Conservation (phyloP, 92 coral and sea anemone species). For the Isaurus tuberculatus region DNA sequence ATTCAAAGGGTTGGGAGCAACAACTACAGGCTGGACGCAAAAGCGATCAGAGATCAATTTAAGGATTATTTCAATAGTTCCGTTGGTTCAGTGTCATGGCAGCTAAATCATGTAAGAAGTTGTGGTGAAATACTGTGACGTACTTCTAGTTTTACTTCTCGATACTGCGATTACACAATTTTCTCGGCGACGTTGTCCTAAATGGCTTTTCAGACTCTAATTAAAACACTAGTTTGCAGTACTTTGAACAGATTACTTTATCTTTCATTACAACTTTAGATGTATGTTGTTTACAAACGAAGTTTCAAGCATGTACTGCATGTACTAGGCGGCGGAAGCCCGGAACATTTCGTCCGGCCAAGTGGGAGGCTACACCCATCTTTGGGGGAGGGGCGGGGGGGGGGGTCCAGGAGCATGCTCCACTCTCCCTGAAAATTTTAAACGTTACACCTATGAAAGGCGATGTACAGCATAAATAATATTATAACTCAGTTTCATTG, state of each 20-base stretch:
- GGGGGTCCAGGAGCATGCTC: background rate
- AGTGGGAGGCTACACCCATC: conserved; percentile 7
- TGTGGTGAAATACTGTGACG: conserved; percentile 25
- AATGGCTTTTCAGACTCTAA: background rate
- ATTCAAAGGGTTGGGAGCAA: conserved; percentile 14
- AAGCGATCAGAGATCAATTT: conserved; percentile 25
- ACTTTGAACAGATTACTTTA: conserved; percentile 4
- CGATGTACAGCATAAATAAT: conserved; percentile 9
- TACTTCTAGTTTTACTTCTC: conserved; percentile 12
- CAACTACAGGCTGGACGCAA: conserved; percentile 42
- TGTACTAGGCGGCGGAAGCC: conserved; percentile 27
- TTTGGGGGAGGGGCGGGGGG: background rate
- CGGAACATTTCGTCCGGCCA: conserved; percentile 25
- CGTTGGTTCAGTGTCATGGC: conserved; percentile 27
- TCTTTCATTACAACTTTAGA: conserved; percentile 7
- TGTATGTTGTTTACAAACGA: conserved; percentile 16
- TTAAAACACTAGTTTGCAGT: background rate
- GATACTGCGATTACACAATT: conserved; percentile 7
- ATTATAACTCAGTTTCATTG: conserved; percentile 12
- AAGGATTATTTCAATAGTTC: conserved; percentile 43
- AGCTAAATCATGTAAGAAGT: conserved; percentile 22
- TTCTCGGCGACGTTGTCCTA: conserved; percentile 34
- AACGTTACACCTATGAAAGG: conserved; percentile 11
- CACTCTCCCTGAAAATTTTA: conserved; percentile 8
- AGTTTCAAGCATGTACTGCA: conserved; percentile 10